A percentile compares a stretch with the other conserved stretches of the same genome.
phyloP scores from a whole-genome alignment of 2,797 vertebrate species.

The Chrysocyon brachyurus region DNA sequence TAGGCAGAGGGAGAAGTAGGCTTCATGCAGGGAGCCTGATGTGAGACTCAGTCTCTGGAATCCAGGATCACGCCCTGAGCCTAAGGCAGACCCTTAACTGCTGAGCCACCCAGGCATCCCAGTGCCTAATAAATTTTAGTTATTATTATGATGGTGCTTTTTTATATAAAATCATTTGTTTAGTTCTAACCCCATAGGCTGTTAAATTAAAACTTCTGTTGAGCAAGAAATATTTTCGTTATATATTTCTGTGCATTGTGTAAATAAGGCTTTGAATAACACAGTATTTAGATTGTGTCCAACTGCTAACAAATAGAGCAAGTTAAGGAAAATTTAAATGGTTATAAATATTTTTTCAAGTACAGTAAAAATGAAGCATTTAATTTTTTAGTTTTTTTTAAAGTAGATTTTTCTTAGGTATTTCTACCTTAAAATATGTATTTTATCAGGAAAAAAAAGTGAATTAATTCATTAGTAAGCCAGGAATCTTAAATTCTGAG shows the following conservation, averaged over 20 bases:
- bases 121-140: not conserved
- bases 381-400: conserved; percentile 22
- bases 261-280: conserved; percentile 3
- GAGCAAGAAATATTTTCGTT: not conserved
- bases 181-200: not conserved
- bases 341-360: conserved; percentile 39
- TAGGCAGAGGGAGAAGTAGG: no score
- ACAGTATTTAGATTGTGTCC: not conserved
- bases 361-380: conserved; percentile 51
- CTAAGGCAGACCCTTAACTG: no score
- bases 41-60: no score
- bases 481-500: not conserved
- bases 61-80: no score
- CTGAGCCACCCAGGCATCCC: no score
- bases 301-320: not conserved
- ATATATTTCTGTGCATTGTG: not conserved
- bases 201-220: not conserved
- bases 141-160: not conserved
- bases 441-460: conserved; percentile 15
- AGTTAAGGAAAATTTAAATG: conserved; percentile 18
- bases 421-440: not conserved
- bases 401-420: conserved; percentile 42
- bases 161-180: not conserved
- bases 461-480: not conserved
- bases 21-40: no score